These are phyloP conservation scores for Xestobium rufovillosum DNA, from an alignment of 2,888 invertebrate species.

Conservation along the genomic window DNA sequence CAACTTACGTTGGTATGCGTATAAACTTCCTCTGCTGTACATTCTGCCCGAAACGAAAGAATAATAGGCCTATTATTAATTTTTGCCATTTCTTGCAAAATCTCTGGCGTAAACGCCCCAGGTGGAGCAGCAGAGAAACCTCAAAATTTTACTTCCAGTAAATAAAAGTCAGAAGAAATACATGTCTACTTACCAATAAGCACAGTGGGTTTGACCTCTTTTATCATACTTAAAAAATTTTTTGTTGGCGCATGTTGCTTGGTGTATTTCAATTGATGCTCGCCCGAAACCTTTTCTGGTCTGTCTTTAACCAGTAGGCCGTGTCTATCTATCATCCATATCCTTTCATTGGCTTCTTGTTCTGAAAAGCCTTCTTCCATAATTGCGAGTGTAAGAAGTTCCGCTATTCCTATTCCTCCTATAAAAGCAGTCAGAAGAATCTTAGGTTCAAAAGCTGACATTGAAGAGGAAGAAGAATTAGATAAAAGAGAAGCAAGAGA, in stretches of 20 bases:
- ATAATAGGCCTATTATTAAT: constrained; percentile 84
- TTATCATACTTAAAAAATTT: constrained; percentile 74
- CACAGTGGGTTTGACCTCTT: constrained; percentile 73
- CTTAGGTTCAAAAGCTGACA: no score
- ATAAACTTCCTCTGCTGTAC: constrained; percentile 97
- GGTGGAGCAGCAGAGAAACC: constrained; percentile 88
- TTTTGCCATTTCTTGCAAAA: constrained; percentile 78
- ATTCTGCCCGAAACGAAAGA: constrained; percentile 97
- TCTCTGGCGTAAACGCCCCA: constrained; percentile 83
- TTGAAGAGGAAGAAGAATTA: no score
- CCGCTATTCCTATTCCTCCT: no score
- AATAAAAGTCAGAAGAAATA: no score
- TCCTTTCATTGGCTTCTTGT: constrained; percentile 68
- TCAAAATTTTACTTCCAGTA: no score
- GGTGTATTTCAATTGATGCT: constrained; percentile 78
- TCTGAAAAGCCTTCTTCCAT: no score
- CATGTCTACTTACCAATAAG: constrained; percentile 95
- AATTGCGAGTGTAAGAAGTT: no score
- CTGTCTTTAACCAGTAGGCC: constrained; percentile 87
- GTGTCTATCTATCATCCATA: constrained; percentile 95
- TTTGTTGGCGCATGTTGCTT: constrained; percentile 68
- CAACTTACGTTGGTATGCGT: constrained; percentile 69
- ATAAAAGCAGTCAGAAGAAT: no score
- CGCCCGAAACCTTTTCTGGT: constrained; percentile 70
- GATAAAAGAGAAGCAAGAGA: no score